These are phyloP conservation scores for Caprella mutica DNA, from an alignment of 2,888 invertebrate species.

Conservation along the genomic window DNA sequence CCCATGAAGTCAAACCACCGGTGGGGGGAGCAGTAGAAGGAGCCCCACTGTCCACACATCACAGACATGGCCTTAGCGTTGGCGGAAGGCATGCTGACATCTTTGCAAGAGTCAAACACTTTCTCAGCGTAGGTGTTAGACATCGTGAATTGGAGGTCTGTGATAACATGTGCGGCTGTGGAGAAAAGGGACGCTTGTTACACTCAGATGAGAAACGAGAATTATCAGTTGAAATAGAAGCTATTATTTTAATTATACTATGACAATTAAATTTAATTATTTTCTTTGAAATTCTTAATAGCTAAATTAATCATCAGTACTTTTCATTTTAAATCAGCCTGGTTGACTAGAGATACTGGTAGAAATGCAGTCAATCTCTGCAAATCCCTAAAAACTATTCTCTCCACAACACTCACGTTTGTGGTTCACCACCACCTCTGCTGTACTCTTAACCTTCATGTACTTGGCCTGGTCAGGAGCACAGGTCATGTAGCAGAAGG, in stretches of 20 bases:
- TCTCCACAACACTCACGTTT: too few species aligned
- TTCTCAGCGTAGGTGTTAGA: conserved; percentile 16
- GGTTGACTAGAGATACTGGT: too few species aligned
- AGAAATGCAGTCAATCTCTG: too few species aligned
- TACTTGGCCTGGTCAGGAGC: conserved; percentile 62
- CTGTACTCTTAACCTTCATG: conserved; percentile 46
- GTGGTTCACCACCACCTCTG: too few species aligned
- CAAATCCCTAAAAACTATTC: too few species aligned
- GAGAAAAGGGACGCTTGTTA: background rate
- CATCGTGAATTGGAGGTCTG: conserved; percentile 17
- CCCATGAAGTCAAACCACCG: conserved; percentile 41
- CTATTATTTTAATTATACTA: background rate
- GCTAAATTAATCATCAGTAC: too few species aligned
- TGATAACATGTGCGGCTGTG: conserved; percentile 18
- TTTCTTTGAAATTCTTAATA: background rate
- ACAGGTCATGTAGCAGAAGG: conserved; percentile 78
- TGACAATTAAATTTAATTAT: background rate
- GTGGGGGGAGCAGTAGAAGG: conserved; percentile 55
- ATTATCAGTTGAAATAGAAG: background rate
- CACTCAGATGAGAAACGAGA: background rate
- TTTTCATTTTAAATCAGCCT: too few species aligned
- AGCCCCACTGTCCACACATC: conserved; percentile 67
- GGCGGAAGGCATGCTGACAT: conserved; percentile 66
- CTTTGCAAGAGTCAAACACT: conserved; percentile 66
- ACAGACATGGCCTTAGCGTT: conserved; percentile 65